Evolutionary conservation across 1,140 invertebrate species (phyloP), one percentile per base, ranked within the genome.

Genomic region (Archivesica marissinica): DNA sequence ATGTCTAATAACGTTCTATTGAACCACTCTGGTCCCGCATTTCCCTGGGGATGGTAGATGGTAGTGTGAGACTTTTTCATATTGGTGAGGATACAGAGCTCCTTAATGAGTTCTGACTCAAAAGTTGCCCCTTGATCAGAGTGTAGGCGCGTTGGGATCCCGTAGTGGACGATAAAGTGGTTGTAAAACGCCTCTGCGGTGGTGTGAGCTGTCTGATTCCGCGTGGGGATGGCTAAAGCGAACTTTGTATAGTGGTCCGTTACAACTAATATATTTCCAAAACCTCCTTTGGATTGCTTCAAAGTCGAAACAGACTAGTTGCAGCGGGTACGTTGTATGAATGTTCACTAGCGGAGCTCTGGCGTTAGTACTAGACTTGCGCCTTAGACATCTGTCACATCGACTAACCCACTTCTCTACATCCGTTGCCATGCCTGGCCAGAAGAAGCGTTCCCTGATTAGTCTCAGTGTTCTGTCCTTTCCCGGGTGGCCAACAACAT

Each of bases 11-110:
- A 52, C 1, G 78, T 86, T 11, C 80, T 38, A 41, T 88, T 88
- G 54, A 82, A 88, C 0, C 68, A 2, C 39, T 88, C 85, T 9
- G 20, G 20, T 44, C 61, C 50, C 3, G 92, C 91, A 64, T 88
- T 88, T 0, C 66, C 74, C 20, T 41, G 44, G 3, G 85, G 75
- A 47, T 88, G 85, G 30, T 85, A 88, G 0, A 82, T 75, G 4
- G 79, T 85, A 0, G 87, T 88, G 6, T 84, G 54, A 25, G 38
- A 68, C 25, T 88, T 86, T 47, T 86, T 38, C 17, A 87, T 81
- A 30, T 66, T 66, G 56, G 59, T 44, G 7, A 88, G 3, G 23
- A 56, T 38, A 66, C 66, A 86, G 1, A 86, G 25, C 38, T 86
- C 52, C 38, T 64, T 84, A 4, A 83, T 76, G 13, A 76, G 20